phyloP scores from a whole-genome alignment of 2,888 invertebrate genomes.

The Teleiodes luculella region DNA sequence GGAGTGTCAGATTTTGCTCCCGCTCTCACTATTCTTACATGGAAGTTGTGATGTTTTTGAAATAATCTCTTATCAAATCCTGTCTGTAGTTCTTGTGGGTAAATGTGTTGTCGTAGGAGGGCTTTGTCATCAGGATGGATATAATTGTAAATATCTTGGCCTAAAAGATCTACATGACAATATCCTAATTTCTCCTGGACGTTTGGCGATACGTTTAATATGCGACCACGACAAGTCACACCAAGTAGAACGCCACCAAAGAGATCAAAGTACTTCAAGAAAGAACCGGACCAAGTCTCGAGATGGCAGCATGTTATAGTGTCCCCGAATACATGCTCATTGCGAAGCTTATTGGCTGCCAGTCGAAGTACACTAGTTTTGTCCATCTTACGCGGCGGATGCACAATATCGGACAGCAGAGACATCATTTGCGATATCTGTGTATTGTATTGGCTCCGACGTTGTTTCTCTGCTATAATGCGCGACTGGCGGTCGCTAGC shows the following conservation, averaged over 20 bases:
- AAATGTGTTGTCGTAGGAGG: conserved; percentile 83
- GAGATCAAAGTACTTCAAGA: conserved; percentile 81
- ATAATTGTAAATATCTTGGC: conserved; percentile 91
- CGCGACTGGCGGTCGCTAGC: conserved; percentile 89
- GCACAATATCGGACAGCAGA: conserved; percentile 90
- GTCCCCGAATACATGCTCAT: conserved; percentile 84
- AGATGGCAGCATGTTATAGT: conserved; percentile 67
- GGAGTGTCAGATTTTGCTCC: conserved; percentile 85
- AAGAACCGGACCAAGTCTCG: conserved; percentile 76
- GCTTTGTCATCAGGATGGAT: conserved; percentile 91
- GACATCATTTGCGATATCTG: conserved; percentile 90
- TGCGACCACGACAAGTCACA: conserved; percentile 88
- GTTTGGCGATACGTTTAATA: conserved; percentile 90
- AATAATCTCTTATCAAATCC: conserved; percentile 52
- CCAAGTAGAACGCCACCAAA: conserved; percentile 90
- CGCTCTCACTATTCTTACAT: conserved; percentile 81
- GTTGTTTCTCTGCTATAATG: conserved; percentile 93
- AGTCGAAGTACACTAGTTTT: conserved; percentile 94
- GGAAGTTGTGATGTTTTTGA: conserved; percentile 76
- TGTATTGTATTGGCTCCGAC: conserved; percentile 92
- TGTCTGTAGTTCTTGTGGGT: conserved; percentile 71
- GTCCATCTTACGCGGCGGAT: conserved; percentile 90
- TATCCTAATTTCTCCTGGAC: conserved; percentile 92
- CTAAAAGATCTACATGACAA: conserved; percentile 92
- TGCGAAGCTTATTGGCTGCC: conserved; percentile 90